A percentile compares a stretch with the other conserved stretches of the same genome.
Evolutionary conservation across 2,113 vertebrate genomes (phyloP).

Genomic region (Pelusios castaneus): DNA sequence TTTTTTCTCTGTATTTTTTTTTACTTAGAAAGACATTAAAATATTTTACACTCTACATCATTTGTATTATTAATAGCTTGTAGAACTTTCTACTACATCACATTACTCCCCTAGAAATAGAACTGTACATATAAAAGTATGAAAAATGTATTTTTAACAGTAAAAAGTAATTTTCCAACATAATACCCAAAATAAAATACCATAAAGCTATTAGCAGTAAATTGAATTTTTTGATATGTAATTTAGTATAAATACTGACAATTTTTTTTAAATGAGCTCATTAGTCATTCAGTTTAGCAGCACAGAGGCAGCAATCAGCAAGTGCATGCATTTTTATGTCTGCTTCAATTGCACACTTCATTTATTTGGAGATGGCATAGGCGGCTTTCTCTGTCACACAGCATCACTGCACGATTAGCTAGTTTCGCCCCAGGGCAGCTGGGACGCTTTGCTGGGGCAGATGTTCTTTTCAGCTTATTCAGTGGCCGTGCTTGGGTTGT

Average conservation of each 20-base stretch:
- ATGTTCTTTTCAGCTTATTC: conserved; percentile 86
- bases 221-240: conserved; percentile 73
- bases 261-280: conserved; percentile 36
- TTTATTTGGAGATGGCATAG: conserved; percentile 76
- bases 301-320: conserved; percentile 67
- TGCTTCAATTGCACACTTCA: conserved; percentile 80
- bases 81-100: conserved; percentile 32
- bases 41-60: conserved; percentile 15
- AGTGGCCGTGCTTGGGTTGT: conserved; percentile 81
- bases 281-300: conserved; percentile 73
- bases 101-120: conserved; percentile 59
- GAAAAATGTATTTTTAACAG: conserved; percentile 56
- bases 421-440: conserved; percentile 80
- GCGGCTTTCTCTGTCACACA: conserved; percentile 74
- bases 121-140: conserved; percentile 47
- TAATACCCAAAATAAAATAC: conserved; percentile 73
- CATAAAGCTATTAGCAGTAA: conserved; percentile 72
- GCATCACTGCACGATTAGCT: conserved; percentile 69
- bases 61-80: conserved; percentile 61
- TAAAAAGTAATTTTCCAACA: conserved; percentile 71
- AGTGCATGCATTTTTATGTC: conserved; percentile 77
- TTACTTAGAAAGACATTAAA: conserved; percentile 43
- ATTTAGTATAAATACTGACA: conserved; percentile 76
- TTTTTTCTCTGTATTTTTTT: not conserved
- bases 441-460: conserved; percentile 80